phyloP scores from a whole-genome alignment of 2,888 invertebrate genomes.

The Philereme vetulata region DNA sequence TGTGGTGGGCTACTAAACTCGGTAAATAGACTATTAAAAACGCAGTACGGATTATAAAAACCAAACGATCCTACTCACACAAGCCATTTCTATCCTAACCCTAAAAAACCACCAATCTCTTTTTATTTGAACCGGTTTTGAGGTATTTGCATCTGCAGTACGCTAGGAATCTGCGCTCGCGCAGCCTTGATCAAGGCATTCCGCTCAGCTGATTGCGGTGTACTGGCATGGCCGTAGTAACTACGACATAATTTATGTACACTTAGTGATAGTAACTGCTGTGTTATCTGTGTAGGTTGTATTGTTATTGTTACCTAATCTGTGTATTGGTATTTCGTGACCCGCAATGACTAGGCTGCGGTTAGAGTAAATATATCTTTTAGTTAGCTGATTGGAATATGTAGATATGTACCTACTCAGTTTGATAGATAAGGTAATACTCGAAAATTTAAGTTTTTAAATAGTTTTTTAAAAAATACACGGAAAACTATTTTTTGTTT shows the following conservation, averaged over 20 bases:
- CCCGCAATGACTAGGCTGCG: slow-evolving; percentile 8
- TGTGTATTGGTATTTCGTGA: slow-evolving; percentile 26
- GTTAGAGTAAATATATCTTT: slow-evolving; percentile 11
- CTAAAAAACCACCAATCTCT: slow-evolving; percentile 22
- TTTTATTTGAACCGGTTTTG: slow-evolving; percentile 28
- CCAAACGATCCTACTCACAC: not conserved
- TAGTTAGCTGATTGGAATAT: slow-evolving; percentile 24
- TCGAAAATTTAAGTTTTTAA: no score
- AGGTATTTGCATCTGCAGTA: slow-evolving; percentile 31
- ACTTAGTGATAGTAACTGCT: slow-evolving; percentile 13
- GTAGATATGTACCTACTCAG: not conserved
- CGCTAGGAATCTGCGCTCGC: slow-evolving; percentile 28
- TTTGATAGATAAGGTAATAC: no score
- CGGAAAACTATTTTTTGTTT: no score
- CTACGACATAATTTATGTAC: not conserved
- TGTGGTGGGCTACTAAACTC: no score
- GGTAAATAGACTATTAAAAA: not conserved
- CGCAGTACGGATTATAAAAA: not conserved
- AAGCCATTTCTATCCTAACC: not conserved
- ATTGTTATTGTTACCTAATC: not conserved
- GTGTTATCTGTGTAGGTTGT: slow-evolving; percentile 8
- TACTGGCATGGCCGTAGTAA: slow-evolving; percentile 1
- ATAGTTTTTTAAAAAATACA: no score
- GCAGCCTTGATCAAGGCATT: slow-evolving; percentile 46
- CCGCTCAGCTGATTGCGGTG: slow-evolving; percentile 40